phyloP scores from a whole-genome alignment of 1,140 invertebrate species.

The Matsumurasca onukii region DNA sequence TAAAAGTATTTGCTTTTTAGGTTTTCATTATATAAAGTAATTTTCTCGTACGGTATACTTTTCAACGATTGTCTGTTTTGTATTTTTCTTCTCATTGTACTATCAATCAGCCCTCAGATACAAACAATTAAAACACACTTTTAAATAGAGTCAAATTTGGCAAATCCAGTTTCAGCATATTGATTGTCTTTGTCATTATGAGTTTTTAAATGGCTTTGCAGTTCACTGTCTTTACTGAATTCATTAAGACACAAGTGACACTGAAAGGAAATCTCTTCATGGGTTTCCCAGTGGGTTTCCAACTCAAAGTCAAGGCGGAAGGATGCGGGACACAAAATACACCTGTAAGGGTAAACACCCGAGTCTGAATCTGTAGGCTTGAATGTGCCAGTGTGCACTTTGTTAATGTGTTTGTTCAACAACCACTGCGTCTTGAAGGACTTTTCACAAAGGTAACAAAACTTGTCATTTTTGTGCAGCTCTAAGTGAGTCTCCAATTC shows the following conservation, averaged over 20 bases:
- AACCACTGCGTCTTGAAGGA: slow-evolving; percentile 16
- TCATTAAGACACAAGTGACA: slow-evolving; percentile 29
- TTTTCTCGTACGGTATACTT: too few relatives aligned
- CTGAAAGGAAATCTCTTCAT: slow-evolving; percentile 30
- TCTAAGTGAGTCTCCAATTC: not conserved
- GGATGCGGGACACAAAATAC: not conserved
- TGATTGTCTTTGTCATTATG: slow-evolving; percentile 22
- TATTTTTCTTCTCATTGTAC: too few relatives aligned
- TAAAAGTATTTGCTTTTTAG: too few relatives aligned
- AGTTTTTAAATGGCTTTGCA: slow-evolving; percentile 21
- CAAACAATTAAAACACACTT: too few relatives aligned
- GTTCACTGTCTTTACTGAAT: slow-evolving; percentile 3
- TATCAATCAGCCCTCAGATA: too few relatives aligned
- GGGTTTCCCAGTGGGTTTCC: slow-evolving; percentile 20
- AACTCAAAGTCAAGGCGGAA: slow-evolving; percentile 16
- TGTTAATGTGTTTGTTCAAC: slow-evolving; percentile 27
- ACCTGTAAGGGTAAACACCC: not conserved
- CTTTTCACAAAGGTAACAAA: slow-evolving; percentile 26
- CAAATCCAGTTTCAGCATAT: not conserved
- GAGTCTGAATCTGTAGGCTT: not conserved
- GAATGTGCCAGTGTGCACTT: slow-evolving; percentile 9
- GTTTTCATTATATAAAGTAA: too few relatives aligned
- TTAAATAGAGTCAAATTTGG: too few relatives aligned
- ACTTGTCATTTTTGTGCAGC: not conserved
- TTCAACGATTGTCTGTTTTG: too few relatives aligned